These are phyloP conservation scores for Papilio polyxenes DNA, from an alignment of 1,140 invertebrate species.

Conservation along the genomic window DNA sequence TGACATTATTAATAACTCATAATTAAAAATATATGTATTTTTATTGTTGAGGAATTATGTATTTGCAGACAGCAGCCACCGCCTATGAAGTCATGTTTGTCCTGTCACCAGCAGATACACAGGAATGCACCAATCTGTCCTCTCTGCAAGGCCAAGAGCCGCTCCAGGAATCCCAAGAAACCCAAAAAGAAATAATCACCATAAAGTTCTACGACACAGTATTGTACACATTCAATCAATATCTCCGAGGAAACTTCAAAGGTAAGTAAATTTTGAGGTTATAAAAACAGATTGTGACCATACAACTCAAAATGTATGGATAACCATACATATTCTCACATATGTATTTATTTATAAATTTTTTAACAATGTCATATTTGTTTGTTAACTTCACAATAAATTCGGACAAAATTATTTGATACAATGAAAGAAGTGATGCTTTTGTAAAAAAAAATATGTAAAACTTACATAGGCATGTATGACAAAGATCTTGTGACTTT, in stretches of 20 bases:
- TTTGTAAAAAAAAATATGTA: too few species aligned
- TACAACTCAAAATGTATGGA: too few species aligned
- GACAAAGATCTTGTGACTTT: too few species aligned
- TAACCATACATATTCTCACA: too few species aligned
- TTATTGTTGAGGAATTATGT: too few species aligned
- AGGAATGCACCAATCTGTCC: constrained; percentile 99
- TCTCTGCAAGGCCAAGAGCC: constrained; percentile 98
- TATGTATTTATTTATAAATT: too few species aligned
- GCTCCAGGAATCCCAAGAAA: constrained; percentile 98
- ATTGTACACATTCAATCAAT: background rate
- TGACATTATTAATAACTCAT: background rate
- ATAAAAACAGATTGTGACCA: too few species aligned
- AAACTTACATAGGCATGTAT: too few species aligned
- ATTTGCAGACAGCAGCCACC: constrained; percentile 94
- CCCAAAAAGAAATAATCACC: constrained; percentile 95
- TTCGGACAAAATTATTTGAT: too few species aligned
- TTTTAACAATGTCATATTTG: too few species aligned
- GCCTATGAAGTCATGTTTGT: constrained; percentile 99
- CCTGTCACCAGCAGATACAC: constrained; percentile 99
- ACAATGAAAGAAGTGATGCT: too few species aligned
- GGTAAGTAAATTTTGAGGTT: background rate
- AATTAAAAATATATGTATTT: background rate
- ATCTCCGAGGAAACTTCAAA: background rate
- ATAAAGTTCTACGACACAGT: background rate
- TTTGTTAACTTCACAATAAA: too few species aligned